Conservation (phyloP, 2,888 invertebrate genomes). For the Shargacucullia verbasci region DNA sequence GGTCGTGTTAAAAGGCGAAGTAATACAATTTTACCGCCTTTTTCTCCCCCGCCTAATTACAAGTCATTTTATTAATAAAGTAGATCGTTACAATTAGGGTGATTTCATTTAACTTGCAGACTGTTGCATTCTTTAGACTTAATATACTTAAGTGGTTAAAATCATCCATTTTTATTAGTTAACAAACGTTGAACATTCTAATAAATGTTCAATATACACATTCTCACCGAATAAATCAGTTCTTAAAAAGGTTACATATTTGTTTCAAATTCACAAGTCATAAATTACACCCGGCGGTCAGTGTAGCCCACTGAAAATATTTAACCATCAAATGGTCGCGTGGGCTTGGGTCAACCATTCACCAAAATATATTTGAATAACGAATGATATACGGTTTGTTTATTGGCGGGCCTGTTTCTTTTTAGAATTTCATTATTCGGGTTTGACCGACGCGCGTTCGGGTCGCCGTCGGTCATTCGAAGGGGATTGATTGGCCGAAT, state of each 20-base stretch:
- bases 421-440: slow-evolving; percentile 82
- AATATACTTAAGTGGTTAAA: slow-evolving; percentile 3
- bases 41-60: slow-evolving; percentile 87
- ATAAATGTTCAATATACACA: slow-evolving; percentile 17
- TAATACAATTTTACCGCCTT: slow-evolving; percentile 85
- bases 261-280: slow-evolving; percentile 75
- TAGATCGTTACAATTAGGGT: slow-evolving; percentile 82
- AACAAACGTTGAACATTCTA: too few species aligned
- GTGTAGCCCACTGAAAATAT: slow-evolving; percentile 86
- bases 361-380: slow-evolving; percentile 86
- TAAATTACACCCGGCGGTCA: slow-evolving; percentile 81
- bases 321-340: slow-evolving; percentile 87
- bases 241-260: slow-evolving; percentile 55
- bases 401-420: slow-evolving; percentile 87
- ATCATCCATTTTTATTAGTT: slow-evolving; percentile 15
- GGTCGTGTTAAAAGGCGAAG: slow-evolving; percentile 79
- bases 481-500: slow-evolving; percentile 74
- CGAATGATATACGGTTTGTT: slow-evolving; percentile 89
- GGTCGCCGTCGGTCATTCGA: slow-evolving; percentile 82
- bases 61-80: slow-evolving; percentile 86
- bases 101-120: slow-evolving; percentile 61
- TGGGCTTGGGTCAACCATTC: slow-evolving; percentile 88
- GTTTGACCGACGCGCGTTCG: slow-evolving; percentile 81
- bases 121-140: slow-evolving; percentile 27
- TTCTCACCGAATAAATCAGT: slow-evolving; percentile 50